Conservation (phyloP, 2,888 invertebrate genomes). For the Macrosoma leucophasiata region DNA sequence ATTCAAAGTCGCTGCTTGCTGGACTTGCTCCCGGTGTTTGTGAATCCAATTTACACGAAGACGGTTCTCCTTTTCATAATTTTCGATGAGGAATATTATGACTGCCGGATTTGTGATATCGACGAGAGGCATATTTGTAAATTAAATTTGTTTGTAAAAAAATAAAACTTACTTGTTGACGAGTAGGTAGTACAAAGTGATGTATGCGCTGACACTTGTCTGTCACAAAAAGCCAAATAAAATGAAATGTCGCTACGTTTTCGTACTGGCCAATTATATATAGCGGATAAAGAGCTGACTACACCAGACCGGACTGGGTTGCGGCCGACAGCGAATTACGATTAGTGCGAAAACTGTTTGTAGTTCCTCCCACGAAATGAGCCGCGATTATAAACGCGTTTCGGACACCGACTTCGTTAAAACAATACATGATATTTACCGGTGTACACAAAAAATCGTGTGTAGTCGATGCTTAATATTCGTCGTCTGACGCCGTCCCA, state of each 20-base stretch:
- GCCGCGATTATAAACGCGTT: too few species aligned
- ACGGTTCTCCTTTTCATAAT: slow-evolving; percentile 42
- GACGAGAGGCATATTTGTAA: slow-evolving; percentile 34
- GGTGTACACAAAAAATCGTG: too few species aligned
- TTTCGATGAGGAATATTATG: slow-evolving; percentile 42
- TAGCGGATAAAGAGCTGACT: too few species aligned
- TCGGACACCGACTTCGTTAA: too few species aligned
- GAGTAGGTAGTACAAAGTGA: slow-evolving; percentile 8
- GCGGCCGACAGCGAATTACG: too few species aligned
- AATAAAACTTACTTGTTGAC: too few species aligned
- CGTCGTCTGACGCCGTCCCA: too few species aligned
- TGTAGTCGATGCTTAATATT: too few species aligned
- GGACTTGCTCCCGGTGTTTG: slow-evolving; percentile 34
- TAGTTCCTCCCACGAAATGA: too few species aligned
- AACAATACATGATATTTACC: too few species aligned
- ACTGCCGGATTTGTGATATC: slow-evolving; percentile 44
- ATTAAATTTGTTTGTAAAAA: slow-evolving; percentile 8
- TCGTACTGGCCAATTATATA: slow-evolving; percentile 25
- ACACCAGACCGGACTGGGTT: too few species aligned
- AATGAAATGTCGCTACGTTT: slow-evolving; percentile 23
- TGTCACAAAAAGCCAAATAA: slow-evolving; percentile 18
- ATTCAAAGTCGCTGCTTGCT: slow-evolving; percentile 38
- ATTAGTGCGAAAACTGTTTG: too few species aligned
- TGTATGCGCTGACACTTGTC: slow-evolving; percentile 14
- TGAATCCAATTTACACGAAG: slow-evolving; percentile 41